Percentiles rank a stretch among this genome's conserved stretches.
These are phyloP conservation scores for Cyclophora albipunctata DNA, from an alignment of 2,888 invertebrate genomes.

Conservation along the genomic window DNA sequence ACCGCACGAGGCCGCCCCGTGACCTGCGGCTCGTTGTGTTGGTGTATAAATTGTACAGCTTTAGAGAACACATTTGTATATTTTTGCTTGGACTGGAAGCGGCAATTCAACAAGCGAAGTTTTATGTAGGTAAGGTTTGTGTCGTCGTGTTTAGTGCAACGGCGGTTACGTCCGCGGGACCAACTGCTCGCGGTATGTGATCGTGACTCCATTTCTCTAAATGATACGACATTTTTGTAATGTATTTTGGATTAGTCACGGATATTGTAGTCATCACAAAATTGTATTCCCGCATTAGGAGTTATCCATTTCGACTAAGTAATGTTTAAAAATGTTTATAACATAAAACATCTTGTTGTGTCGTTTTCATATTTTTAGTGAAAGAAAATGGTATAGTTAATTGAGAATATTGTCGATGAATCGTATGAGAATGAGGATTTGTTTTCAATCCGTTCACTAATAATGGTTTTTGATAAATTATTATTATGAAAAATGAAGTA, in stretches of 20 bases:
- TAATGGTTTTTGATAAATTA: conserved; percentile 57
- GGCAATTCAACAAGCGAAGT: conserved; percentile 47
- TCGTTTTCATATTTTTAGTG: conserved; percentile 69
- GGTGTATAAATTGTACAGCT: conserved; percentile 71
- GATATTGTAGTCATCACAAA: conserved; percentile 66
- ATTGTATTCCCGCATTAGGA: conserved; percentile 55
- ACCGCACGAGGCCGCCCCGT: too few relatives aligned
- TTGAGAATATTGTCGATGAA: conserved; percentile 53
- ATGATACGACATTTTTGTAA: conserved; percentile 39
- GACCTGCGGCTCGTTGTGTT: conserved; percentile 1
- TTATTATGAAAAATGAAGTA: conserved; percentile 59
- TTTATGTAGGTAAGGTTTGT: conserved; percentile 48
- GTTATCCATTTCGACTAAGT: conserved; percentile 57
- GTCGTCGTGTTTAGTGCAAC: conserved; percentile 28
- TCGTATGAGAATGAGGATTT: conserved; percentile 36
- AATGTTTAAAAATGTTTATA: conserved; percentile 53
- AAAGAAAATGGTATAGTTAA: conserved; percentile 45
- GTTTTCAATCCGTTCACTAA: conserved; percentile 46
- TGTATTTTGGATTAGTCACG: conserved; percentile 59
- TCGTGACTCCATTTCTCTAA: conserved; percentile 11
- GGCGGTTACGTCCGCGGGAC: too few relatives aligned
- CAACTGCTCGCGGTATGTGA: too few relatives aligned
- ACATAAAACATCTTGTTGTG: conserved; percentile 64
- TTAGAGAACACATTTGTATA: conserved; percentile 64
- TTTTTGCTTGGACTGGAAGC: conserved; percentile 62